phyloP scores from a whole-genome alignment of 1,140 invertebrate genomes.

The Steinernema feltiae region DNA sequence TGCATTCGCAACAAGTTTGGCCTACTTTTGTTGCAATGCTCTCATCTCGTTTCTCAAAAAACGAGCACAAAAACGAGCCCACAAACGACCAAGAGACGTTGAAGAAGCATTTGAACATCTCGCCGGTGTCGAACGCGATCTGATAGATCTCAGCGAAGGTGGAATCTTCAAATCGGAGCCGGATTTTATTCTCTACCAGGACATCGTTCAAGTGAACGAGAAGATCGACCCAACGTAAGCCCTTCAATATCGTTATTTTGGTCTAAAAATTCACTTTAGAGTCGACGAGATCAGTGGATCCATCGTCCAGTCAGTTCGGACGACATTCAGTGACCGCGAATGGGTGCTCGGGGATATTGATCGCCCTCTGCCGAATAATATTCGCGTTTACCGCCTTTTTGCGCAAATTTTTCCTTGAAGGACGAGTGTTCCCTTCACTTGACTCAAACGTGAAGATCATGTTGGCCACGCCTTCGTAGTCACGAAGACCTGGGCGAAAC shows the following conservation, averaged over 20 bases:
- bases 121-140: too few relatives aligned
- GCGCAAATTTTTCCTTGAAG: slow-evolving; percentile 76
- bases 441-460: slow-evolving; percentile 67
- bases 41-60: too few relatives aligned
- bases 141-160: too few relatives aligned
- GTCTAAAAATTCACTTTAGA: slow-evolving; percentile 13
- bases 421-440: slow-evolving; percentile 69
- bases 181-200: slow-evolving; percentile 88
- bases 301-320: slow-evolving; percentile 24
- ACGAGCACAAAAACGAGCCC: too few relatives aligned
- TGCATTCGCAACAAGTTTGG: too few relatives aligned
- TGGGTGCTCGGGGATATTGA: slow-evolving; percentile 75
- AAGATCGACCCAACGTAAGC: slow-evolving; percentile 32
- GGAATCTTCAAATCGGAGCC: slow-evolving; percentile 70
- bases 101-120: too few relatives aligned
- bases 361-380: slow-evolving; percentile 70
- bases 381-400: slow-evolving; percentile 76
- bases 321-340: slow-evolving; percentile 63
- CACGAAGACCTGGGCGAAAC: slow-evolving; percentile 78
- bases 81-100: too few relatives aligned
- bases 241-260: not conserved
- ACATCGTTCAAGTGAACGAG: slow-evolving; percentile 71
- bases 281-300: slow-evolving; percentile 27
- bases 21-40: too few relatives aligned
- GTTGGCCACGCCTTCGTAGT: slow-evolving; percentile 72